Conservation (phyloP, 2,888 invertebrate genomes). For the Pyrrhosoma nymphula region DNA sequence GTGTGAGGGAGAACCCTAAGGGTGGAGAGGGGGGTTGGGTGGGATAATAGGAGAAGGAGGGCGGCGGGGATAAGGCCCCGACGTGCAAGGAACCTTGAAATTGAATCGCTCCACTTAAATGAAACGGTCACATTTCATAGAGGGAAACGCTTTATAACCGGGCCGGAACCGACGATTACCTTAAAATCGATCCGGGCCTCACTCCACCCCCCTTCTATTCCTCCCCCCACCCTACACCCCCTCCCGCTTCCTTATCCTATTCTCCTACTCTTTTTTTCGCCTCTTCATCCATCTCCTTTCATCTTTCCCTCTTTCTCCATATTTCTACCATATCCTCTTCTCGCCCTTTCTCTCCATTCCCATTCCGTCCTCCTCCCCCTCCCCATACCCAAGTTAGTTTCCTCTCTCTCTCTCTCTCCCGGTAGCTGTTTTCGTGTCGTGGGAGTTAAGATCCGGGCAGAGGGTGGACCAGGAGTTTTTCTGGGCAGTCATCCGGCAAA, state of each 20-base stretch:
- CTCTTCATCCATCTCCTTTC: not conserved
- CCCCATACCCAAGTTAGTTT: too few species aligned
- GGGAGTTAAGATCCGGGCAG: not conserved
- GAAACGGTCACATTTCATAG: conserved; percentile 73
- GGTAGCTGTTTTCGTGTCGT: not conserved
- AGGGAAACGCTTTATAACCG: conserved; percentile 72
- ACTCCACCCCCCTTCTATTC: not conserved
- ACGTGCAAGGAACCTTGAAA: conserved; percentile 72
- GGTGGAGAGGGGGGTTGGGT: conserved; percentile 59
- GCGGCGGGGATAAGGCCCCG: conserved; percentile 68
- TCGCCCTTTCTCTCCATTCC: not conserved
- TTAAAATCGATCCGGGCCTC: conserved; percentile 65
- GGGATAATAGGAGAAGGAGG: conserved; percentile 7
- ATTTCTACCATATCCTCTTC: not conserved
- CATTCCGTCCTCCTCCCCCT: not conserved
- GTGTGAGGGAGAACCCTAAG: conserved; percentile 75
- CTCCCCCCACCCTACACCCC: conserved; percentile 9
- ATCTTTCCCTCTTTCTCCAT: not conserved
- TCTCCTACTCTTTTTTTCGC: not conserved
- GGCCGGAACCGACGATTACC: conserved; percentile 68
- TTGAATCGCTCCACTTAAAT: conserved; percentile 73
- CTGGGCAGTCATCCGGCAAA: not conserved
- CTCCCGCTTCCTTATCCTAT: not conserved
- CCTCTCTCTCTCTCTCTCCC: too few species aligned
- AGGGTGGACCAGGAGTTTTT: not conserved